Conservation (phyloP, 2,797 vertebrate species). For the Cuniculus paca region DNA sequence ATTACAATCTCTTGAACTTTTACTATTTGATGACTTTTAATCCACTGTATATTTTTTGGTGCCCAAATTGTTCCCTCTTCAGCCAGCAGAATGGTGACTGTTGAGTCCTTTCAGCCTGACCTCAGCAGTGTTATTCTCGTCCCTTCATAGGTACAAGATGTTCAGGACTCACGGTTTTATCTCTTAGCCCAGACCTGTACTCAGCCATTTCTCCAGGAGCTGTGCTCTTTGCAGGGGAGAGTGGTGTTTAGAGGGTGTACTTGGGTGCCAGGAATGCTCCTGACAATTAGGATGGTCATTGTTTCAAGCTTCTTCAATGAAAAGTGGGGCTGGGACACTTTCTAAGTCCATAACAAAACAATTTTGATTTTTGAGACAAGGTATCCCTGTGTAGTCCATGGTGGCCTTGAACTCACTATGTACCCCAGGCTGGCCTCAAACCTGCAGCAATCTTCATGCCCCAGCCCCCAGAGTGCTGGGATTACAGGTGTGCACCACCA, state of each 20-base stretch:
- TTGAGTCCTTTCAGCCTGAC: neutral
- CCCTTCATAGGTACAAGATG: neutral
- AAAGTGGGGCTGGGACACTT: neutral
- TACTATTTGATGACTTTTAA: constrained; percentile 11
- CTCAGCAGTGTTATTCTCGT: neutral
- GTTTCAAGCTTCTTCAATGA: neutral
- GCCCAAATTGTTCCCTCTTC: neutral
- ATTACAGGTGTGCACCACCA: neutral
- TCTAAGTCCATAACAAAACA: neutral
- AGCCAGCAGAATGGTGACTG: neutral
- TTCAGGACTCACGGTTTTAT: neutral
- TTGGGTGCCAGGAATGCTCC: neutral
- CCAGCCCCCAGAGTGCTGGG: neutral
- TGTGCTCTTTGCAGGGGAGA: neutral
- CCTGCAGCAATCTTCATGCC: neutral
- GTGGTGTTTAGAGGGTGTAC: neutral
- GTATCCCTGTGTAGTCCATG: neutral
- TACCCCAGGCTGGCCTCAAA: neutral
- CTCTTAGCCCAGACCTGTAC: neutral
- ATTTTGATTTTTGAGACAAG: neutral
- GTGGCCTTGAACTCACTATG: neutral
- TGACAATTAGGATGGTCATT: neutral
- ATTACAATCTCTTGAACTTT: neutral
- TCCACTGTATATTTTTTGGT: neutral
- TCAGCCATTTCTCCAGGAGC: neutral